Base-by-base conservation (phyloP, 2,113 vertebrate genomes). In the Paedocypris sp. region DNA sequence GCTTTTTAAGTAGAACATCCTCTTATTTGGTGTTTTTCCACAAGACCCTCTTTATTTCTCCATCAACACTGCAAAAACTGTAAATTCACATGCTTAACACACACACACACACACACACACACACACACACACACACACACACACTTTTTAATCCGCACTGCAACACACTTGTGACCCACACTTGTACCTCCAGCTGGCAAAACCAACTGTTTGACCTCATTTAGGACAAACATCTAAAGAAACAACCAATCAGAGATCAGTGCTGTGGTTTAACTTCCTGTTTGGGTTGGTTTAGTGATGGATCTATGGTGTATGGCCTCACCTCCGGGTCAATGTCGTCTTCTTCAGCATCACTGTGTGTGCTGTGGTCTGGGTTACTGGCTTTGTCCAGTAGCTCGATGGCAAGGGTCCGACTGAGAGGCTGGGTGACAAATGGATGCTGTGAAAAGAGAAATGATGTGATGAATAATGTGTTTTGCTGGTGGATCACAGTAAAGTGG, bases 341-440 rank as follows among this genome's bases (percentile, higher is more conserved):
- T 5, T 99, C 94, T 20, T 99, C 95, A 59, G 91, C 89, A 78
- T 97, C 92, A 33, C 91, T 92, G 73, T 80, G 96, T 63, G 85
- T 89, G 74, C 85, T 89, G 86, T 94, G 92, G 83, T 97, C 93
- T 6, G 95, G 95, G 83, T 97, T 97, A 82, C 82, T 97, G 83
- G 91, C 86, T 82, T 96, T 96, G 83, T 99, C 95, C 76, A 99
- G 50, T 18, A 99, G 85, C 74, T 99, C 95, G 15, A 96, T 97
- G 29, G 95, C 95, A 60, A 99, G 84, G 3, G 93, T 92, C 57
- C 94, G 79, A 65, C 88, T 98, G 82, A 99, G 82, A 8, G 93
- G 94, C 68, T 97, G 94, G 1, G 91, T 91, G 74, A 98, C 89
- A 75, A 98, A 99, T 0, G 92, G 93, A 73, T 99, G 93, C 94